These are phyloP conservation scores for Pseudorectes ferrugineus DNA, from an alignment of 2,113 vertebrate genomes.

Conservation along the genomic window DNA sequence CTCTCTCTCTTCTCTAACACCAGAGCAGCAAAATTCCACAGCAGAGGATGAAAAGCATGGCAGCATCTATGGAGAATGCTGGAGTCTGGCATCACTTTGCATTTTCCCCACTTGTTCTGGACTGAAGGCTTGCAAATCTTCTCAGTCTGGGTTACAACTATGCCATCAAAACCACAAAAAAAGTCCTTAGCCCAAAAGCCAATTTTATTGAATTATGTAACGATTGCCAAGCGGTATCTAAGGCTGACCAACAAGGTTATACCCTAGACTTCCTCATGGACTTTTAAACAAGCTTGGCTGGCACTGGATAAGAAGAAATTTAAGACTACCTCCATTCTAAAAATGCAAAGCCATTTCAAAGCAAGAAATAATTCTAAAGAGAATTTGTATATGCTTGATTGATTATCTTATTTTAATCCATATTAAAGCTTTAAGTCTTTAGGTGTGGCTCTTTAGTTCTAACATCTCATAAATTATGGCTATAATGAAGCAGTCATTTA, in stretches of 20 bases:
- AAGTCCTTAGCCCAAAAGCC: not conserved
- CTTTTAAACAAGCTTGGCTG: not conserved
- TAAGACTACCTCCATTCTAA: constrained; percentile 21
- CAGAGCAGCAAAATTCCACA: not conserved
- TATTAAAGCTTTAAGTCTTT: constrained; percentile 86
- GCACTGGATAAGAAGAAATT: constrained; percentile 19
- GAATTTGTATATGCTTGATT: constrained; percentile 81
- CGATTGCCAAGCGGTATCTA: not conserved
- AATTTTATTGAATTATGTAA: not conserved
- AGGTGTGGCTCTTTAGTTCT: constrained; percentile 85
- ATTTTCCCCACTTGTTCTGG: not conserved
- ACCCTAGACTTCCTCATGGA: not conserved
- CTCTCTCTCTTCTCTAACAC: not conserved
- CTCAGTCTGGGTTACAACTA: not conserved
- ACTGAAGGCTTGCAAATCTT: not conserved
- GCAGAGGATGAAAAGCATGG: not conserved
- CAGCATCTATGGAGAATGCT: not conserved
- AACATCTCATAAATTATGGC: constrained; percentile 86
- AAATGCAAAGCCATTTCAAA: constrained; percentile 65
- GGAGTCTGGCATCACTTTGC: not conserved
- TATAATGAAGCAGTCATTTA: constrained; percentile 91
- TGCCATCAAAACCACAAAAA: not conserved
- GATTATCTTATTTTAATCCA: constrained; percentile 85
- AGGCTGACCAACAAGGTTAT: not conserved
- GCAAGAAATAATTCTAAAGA: constrained; percentile 73